Base-by-base conservation (phyloP, 2,113 vertebrate species). In the Herpetotheres cachinnans region DNA sequence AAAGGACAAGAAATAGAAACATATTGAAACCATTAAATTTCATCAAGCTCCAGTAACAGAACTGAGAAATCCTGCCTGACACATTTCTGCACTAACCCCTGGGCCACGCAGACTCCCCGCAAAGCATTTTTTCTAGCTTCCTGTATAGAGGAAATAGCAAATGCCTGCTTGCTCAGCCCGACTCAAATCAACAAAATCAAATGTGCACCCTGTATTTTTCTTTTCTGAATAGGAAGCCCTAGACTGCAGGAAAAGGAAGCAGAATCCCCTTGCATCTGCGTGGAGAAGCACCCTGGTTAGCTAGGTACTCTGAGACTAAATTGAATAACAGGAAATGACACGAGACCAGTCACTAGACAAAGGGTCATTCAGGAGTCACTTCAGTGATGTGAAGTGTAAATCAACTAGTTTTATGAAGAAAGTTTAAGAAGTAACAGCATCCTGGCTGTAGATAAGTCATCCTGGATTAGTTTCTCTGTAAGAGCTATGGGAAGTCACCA, bases 1-100 rank as follows among this genome's bases (percentile, higher is more conserved):
- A 47, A 71, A 95, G 52, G 36, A 71, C 14, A 61, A 93, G 78
- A 77, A 90, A 91, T 4, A 90, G 74, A 88, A 93, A 79, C 22
- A 9, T 6, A n/a, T 3, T 6, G 22, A 94, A 88, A 56, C 30
- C 38, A 56, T 40, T 34, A 14, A 10, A 71, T 69, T 82, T 94
- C 54, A 32, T 32, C 0, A 2, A 70, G 67, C 32, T 79, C 17
- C 82, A 82, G 52, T 17, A 13, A 19, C 0, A 90, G 90, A 79
- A 77, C 11, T n/a, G 87, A 73, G 78, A 93, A 8, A 26, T 27
- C 36, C 66, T 80, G 25, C 82, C 47, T 82, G 55, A 38, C 72
- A 49, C 65, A 67, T 70, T 56, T 27, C 50, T 85, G 90, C 89
- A 10, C 16, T 70, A 49, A 42, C 24, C 52, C n/a, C 47, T 7